Conservation (phyloP, 2,113 vertebrate genomes). For the Tricholaema leucomelas region DNA sequence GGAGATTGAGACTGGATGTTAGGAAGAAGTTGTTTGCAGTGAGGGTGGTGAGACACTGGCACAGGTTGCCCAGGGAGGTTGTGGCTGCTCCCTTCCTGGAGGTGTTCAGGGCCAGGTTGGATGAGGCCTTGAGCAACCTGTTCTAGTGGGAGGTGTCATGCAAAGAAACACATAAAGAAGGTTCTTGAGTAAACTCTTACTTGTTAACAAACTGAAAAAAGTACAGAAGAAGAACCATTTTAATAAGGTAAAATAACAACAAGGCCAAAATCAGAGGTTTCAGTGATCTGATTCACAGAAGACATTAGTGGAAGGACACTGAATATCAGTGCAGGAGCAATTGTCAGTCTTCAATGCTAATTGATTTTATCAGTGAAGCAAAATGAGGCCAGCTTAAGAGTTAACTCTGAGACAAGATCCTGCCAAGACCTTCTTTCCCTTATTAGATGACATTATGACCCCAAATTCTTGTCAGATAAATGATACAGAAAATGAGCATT, state of each 20-base stretch:
- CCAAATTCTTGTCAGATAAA: conserved; percentile 5
- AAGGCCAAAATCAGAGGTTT: neutral
- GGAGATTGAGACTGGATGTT: no score
- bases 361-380: conserved; percentile 20
- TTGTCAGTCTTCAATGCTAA: neutral
- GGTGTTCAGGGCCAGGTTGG: no score
- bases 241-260: neutral
- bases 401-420: neutral
- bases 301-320: neutral
- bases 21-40: no score
- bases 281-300: neutral
- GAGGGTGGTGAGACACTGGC: no score
- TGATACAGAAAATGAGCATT: neutral
- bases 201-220: neutral
- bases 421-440: neutral
- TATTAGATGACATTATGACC: neutral
- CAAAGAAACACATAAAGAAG: neutral
- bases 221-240: neutral
- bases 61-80: no score
- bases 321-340: neutral
- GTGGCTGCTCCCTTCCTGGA: no score
- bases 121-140: no score
- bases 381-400: neutral
- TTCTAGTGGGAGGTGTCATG: neutral
- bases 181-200: neutral